Conservation (phyloP, 2,888 invertebrate genomes). For the Hypomecis punctinalis region DNA sequence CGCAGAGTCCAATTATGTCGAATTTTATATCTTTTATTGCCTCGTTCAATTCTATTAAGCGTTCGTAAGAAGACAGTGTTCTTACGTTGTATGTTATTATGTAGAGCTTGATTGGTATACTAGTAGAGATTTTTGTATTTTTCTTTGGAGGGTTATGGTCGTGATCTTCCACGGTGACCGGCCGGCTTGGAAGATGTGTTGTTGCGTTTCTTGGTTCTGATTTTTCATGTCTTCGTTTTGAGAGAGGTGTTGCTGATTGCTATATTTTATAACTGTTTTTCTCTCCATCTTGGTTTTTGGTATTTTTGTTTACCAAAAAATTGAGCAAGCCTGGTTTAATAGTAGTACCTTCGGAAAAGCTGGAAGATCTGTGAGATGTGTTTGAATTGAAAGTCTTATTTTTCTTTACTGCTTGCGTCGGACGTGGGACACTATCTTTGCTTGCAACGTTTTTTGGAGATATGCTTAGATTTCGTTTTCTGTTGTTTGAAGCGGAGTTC, state of each 20-base stretch:
- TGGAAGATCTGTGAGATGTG: conserved; percentile 2
- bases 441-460: conserved; percentile 24
- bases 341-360: conserved; percentile 6
- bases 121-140: conserved; percentile 9
- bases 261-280: conserved; percentile 1
- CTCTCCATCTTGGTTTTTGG: conserved; percentile 3
- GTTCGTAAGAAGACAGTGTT: conserved; percentile 14
- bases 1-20: conserved; percentile 18
- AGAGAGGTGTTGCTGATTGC: conserved; percentile 11
- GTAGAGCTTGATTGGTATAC: conserved; percentile 5
- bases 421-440: neutral
- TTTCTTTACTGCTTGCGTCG: neutral
- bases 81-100: conserved; percentile 29
- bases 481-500: conserved; percentile 26
- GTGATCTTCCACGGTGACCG: conserved; percentile 19
- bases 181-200: too few species aligned
- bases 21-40: conserved; percentile 8
- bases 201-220: conserved; percentile 1
- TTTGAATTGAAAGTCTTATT: neutral
- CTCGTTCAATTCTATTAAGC: conserved; percentile 8
- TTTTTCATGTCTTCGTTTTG: conserved; percentile 4
- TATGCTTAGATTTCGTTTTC: conserved; percentile 30
- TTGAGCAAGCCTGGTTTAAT: conserved; percentile 10
- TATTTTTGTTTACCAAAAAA: neutral
- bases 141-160: conserved; percentile 14